Evolutionary conservation across 2,797 vertebrate species (phyloP).

Genomic region (Avahi laniger): DNA sequence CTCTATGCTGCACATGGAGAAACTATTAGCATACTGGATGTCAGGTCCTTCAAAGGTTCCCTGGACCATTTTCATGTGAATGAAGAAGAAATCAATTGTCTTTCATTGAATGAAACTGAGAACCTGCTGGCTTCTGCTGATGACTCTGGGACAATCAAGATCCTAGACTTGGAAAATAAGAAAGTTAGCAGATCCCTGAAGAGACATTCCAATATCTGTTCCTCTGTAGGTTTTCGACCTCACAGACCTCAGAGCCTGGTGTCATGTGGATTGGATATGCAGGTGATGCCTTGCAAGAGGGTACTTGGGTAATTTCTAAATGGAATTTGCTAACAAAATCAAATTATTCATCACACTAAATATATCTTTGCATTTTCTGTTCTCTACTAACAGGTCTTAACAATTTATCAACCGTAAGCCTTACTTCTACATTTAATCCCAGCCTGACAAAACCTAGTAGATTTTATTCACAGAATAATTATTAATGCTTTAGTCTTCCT

Average conservation of each 20-base stretch:
- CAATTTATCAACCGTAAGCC: not conserved
- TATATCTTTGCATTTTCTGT: constrained; percentile 43
- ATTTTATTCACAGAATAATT: constrained; percentile 42
- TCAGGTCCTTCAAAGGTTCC: constrained; percentile 86
- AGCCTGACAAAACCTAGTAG: not conserved
- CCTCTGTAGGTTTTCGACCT: constrained; percentile 94
- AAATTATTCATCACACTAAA: not conserved
- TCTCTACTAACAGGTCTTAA: not conserved
- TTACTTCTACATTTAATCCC: constrained; percentile 21
- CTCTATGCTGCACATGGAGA: constrained; percentile 92
- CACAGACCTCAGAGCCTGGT: constrained; percentile 94
- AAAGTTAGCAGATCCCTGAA: constrained; percentile 90
- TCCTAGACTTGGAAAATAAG: constrained; percentile 91
- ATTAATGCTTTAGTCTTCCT: constrained; percentile 19
- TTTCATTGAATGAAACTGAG: constrained; percentile 90
- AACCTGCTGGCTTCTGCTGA: constrained; percentile 91
- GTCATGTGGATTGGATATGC: constrained; percentile 97
- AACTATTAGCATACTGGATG: constrained; percentile 89
- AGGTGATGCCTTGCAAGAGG: constrained; percentile 88
- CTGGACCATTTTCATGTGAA: constrained; percentile 87
- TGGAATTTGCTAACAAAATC: constrained; percentile 35
- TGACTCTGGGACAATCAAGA: constrained; percentile 92
- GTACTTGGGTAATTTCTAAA: constrained; percentile 50
- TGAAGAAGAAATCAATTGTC: constrained; percentile 95
- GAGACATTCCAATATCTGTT: constrained; percentile 97